Base-by-base conservation (phyloP, 53 echinoderm and acorn worm species). In the Crossaster papposus region DNA sequence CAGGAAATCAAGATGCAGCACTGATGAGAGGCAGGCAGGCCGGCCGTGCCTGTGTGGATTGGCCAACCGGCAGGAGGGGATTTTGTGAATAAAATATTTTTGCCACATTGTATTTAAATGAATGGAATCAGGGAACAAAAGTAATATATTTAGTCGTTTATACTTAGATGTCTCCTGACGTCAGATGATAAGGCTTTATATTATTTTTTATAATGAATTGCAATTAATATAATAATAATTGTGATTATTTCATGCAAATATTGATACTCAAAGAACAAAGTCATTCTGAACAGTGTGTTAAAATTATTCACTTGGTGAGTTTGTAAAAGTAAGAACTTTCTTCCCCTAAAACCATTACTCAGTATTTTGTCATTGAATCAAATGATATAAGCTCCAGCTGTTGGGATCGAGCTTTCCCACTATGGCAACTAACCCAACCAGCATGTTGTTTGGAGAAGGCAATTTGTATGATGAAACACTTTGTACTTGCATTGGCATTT, bases 1-100 rank as follows among this genome's bases (percentile, higher is more conserved):
- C 94, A 92, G 63, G 94, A 94, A 77, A 90, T 94, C 11, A 86
- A 92, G 81, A 72, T 94, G 71, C 94, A 94, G 86, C 94, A 94
- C 86, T 94, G 86, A 88, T 74, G 73, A 30, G 52, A 78, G 50
- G 72, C 52, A 22, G 53, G 24, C 51, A 52, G 26, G 14, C 52
- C 26, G 79, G 51, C n/a, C 52, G 79, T 52, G 52, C 51, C 79
- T 79, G 28, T 79, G 51, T 29, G 51, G 14, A 50, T 52, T 29
- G n/a, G 79, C 80, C 30, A 55, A 54, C 58, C 18, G 80, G 80
- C n/a, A 80, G 24, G 87, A 87, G 87, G 87, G 87, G 62, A 87
- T 87, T 87, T 87, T 87, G 87, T 87, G 87, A 87, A 87, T 87
- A 87, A 87, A 87, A 77, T 87, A 77, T 87, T 87, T 87, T 87